These are phyloP conservation scores for Odontamblyopus lacepedii DNA, from an alignment of 2,797 vertebrate genomes.

Conservation along the genomic window DNA sequence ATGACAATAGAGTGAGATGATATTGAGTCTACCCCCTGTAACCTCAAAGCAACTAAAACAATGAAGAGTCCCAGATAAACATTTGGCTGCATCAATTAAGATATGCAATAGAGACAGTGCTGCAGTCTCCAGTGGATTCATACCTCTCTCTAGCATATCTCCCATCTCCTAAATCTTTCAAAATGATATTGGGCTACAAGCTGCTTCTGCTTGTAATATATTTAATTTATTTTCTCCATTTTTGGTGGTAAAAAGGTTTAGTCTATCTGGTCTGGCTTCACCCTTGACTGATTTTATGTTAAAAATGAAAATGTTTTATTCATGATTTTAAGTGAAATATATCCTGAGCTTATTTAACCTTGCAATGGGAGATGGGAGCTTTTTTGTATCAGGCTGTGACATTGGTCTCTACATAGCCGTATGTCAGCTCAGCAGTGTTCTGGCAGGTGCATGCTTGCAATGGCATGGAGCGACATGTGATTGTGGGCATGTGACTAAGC, in stretches of 20 bases:
- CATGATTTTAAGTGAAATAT: neutral
- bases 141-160: constrained; percentile 17
- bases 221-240: neutral
- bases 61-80: constrained; percentile 11
- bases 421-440: constrained; percentile 27
- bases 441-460: constrained; percentile 28
- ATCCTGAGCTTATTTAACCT: neutral
- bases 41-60: constrained; percentile 9
- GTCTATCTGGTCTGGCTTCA: too few species aligned
- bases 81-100: constrained; percentile 31
- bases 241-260: neutral
- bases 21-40: too few species aligned
- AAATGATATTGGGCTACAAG: neutral
- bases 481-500: constrained; percentile 20
- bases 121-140: constrained; percentile 19
- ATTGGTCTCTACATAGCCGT: constrained; percentile 16
- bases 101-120: constrained; percentile 24
- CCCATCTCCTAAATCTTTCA: neutral
- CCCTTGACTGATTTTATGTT: neutral
- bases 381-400: constrained; percentile 1
- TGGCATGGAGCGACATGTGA: constrained; percentile 28
- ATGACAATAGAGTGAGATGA: too few species aligned
- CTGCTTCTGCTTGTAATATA: neutral
- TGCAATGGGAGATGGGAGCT: neutral
- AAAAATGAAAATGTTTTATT: neutral